Base-by-base conservation (phyloP, 2,888 invertebrate genomes). In the Tillus elongatus region DNA sequence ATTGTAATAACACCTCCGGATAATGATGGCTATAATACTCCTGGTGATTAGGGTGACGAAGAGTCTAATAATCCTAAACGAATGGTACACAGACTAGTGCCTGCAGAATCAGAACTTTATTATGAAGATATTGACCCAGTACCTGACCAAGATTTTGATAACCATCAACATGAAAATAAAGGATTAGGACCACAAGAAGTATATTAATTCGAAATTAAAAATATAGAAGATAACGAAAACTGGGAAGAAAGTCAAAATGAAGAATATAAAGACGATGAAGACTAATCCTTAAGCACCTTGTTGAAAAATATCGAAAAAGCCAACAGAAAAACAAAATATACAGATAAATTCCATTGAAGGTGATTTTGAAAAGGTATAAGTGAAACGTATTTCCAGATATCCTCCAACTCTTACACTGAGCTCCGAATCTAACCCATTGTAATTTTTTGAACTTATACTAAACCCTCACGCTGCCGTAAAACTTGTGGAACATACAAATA, bases 1-100 rank as follows among this genome's bases (percentile, higher is more conserved):
- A 19, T 19, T 19, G 24, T 19, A 19, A 19, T 19, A 19, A 19
- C 24, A 19, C 24, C 24, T 19, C 24, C 24, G n/a, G 24, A 19
- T 19, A n/a, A 19, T 19, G 24, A 19, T 19, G 24, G 24, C 6
- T 19, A 19, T n/a, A 19, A 19, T n/a, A 19, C 6, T 19, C 24
- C 24, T 19, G 24, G 6, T 19, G 24, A 19, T 19, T 19, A 6
- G 6, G 24, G 24, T 19, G 24, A 19, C n/a, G 24, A 19, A n/a
- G 24, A 19, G 24, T 19, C 24, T 19, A n/a, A 19, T 19, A 19
- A 19, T 19, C 24, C 24, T 8, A 19, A 19, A 6, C 24, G 24
- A 19, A 8, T 19, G 24, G 24, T 8, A 8, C n/a, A 19, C n/a
- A 19, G 24, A 19, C n/a, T 19, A 19, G 6, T 19, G n/a, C n/a